These are phyloP conservation scores for Heliconius aoede DNA, from an alignment of 2,888 invertebrate species.

Conservation along the genomic window DNA sequence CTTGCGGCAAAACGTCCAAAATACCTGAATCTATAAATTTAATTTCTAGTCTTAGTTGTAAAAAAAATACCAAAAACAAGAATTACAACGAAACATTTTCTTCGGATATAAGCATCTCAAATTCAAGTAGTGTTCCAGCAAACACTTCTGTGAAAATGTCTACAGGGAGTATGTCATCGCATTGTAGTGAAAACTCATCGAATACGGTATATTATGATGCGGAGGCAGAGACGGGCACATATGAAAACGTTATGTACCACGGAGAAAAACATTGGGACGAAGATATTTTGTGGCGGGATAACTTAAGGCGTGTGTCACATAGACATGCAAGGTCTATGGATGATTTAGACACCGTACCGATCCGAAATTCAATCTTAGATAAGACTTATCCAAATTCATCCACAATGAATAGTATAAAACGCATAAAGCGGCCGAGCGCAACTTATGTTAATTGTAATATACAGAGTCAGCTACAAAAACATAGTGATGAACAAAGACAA, in stretches of 20 bases:
- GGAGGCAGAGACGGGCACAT: conserved; percentile 73
- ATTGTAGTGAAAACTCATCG: conserved; percentile 78
- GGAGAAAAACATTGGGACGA: conserved; percentile 93
- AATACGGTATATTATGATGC: conserved; percentile 80
- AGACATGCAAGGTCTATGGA: conserved; percentile 93
- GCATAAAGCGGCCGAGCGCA: conserved; percentile 83
- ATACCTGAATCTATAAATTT: conserved; percentile 81
- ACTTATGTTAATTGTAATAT: conserved; percentile 91
- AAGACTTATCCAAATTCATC: conserved; percentile 63
- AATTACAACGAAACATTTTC: conserved; percentile 61
- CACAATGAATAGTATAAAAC: conserved; percentile 75
- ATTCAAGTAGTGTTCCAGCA: conserved; percentile 54
- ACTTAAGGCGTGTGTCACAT: conserved; percentile 89
- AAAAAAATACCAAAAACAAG: conserved; percentile 67
- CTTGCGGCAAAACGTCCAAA: conserved; percentile 84
- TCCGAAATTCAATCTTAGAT: conserved; percentile 55
- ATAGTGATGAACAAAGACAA: conserved; percentile 61
- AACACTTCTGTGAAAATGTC: conserved; percentile 67
- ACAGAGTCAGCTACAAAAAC: conserved; percentile 75
- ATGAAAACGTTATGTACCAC: conserved; percentile 79
- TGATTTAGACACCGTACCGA: conserved; percentile 85
- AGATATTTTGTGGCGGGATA: conserved; percentile 91
- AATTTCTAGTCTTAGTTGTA: conserved; percentile 76
- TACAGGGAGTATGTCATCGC: conserved; percentile 78
- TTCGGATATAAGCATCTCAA: conserved; percentile 58